Conservation (phyloP, 2,888 invertebrate species). For the Sarcophaga variegata region DNA sequence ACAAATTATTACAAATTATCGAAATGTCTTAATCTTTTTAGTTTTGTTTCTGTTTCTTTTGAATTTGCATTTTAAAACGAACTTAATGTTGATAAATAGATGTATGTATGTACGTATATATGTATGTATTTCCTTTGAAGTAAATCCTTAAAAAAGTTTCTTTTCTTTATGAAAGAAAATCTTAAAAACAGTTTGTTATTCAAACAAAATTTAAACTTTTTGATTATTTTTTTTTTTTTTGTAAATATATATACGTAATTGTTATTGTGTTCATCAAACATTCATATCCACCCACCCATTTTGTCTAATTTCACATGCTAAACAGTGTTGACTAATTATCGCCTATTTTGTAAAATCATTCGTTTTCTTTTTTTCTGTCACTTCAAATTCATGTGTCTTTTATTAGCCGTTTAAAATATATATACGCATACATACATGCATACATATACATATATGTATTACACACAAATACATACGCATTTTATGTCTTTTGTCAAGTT, state of each 20-base stretch:
- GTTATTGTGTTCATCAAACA: conserved; percentile 15
- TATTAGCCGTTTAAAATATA: conserved; percentile 1
- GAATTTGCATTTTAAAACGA: not conserved
- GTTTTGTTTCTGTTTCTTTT: not conserved
- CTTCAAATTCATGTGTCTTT: not conserved
- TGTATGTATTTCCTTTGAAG: conserved; percentile 34
- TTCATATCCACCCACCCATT: conserved; percentile 40
- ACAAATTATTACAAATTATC: not conserved
- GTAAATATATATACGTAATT: conserved; percentile 1
- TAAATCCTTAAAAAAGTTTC: conserved; percentile 6
- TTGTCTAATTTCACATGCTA: not conserved
- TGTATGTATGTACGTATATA: not conserved
- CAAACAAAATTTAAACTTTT: conserved; percentile 17
- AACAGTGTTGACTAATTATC: conserved; percentile 64
- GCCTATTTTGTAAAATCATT: conserved; percentile 48
- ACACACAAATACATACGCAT: conserved; percentile 8
- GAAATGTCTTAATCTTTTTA: no score
- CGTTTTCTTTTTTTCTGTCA: conserved; percentile 26
- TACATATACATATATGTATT: no score
- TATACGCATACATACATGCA: no score
- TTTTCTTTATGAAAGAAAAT: not conserved
- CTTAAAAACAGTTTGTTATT: conserved; percentile 15
- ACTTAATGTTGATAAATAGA: not conserved
- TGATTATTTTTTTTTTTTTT: not conserved
- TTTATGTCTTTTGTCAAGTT: conserved; percentile 34